Base-by-base conservation (phyloP, 2,797 vertebrate species). In the Podarcis siculus region DNA sequence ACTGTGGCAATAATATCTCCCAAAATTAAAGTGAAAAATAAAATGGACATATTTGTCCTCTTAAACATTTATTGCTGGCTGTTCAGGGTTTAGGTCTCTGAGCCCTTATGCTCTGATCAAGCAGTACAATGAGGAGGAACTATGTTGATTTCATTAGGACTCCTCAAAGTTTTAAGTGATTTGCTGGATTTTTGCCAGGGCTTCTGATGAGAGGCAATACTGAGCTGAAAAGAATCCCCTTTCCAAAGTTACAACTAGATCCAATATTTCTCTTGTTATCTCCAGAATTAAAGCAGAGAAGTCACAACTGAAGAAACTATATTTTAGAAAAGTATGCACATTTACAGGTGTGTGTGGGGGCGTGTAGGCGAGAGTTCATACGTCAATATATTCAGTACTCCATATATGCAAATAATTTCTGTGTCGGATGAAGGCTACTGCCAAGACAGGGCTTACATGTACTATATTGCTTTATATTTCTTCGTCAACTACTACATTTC, bases 171-270 rank as follows among this genome's bases (percentile, higher is more conserved):
- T 67, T 92, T 92, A 91, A 91, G 92, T 91, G 89, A 84, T 92
- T 90, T 94, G 82, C 87, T 95, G 95, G 89, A 89, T 0, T 84
- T 82, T 83, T 75, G 89, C 92, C 92, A 94, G 90, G 92, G 89
- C 88, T 91, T 92, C 94, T 78, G 64, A 61, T 88, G 92, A 39
- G 82, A 92, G 86, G 80, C 0, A 4, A 73, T 91, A 79, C 87
- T 92, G 90, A 88, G 90, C 90, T 93, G 87, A n/a, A 90, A 49
- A 79, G 86, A 94, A 23, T 77, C 73, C 37, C 81, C 91, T 81
- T 30, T 94, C 89, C 87, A 93, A 90, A 92, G 83, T 85, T 73
- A 78, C 77, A 76, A 58, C 76, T 90, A 72, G 76, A 5, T 3
- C 82, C 75, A 85, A 71, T 66, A 85, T 69, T 89, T 84, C 73